These are phyloP conservation scores for Potamarius usumacintae DNA, from an alignment of 2,113 vertebrate species.

Conservation along the genomic window DNA sequence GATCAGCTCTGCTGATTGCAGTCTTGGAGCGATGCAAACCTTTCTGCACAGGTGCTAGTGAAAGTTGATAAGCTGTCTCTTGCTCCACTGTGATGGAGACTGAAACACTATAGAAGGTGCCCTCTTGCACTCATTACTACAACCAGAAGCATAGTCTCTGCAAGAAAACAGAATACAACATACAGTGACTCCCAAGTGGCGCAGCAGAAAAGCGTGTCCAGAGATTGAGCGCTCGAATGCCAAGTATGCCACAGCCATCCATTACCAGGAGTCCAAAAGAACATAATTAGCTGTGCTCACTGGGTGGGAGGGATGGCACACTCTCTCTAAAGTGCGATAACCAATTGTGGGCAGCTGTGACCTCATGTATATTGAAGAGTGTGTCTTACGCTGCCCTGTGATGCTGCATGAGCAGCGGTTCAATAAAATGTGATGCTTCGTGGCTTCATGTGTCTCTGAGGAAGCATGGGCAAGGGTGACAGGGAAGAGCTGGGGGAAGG, in stretches of 20 bases:
- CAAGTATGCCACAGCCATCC: background rate
- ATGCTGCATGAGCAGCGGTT: background rate
- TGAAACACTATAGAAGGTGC: background rate
- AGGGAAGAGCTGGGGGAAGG: too few species aligned
- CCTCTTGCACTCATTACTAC: background rate
- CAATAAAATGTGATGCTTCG: background rate
- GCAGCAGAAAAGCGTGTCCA: background rate
- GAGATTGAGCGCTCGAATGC: background rate
- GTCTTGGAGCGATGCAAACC: background rate
- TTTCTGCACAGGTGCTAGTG: background rate
- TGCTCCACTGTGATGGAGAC: background rate
- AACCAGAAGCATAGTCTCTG: background rate
- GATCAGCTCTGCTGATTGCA: background rate
- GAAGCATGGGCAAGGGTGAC: background rate
- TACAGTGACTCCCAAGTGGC: background rate
- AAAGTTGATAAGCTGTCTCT: background rate
- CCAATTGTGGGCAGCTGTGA: background rate
- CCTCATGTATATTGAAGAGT: background rate
- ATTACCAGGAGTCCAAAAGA: background rate
- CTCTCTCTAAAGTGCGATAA: background rate
- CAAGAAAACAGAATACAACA: background rate
- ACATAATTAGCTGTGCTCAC: background rate
- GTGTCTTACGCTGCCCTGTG: background rate
- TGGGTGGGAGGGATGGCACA: background rate
- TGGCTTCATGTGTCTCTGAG: background rate